Evolutionary conservation across 2,113 vertebrate species (phyloP), one percentile per base, ranked within the genome.

Genomic region (Nanorana parkeri): DNA sequence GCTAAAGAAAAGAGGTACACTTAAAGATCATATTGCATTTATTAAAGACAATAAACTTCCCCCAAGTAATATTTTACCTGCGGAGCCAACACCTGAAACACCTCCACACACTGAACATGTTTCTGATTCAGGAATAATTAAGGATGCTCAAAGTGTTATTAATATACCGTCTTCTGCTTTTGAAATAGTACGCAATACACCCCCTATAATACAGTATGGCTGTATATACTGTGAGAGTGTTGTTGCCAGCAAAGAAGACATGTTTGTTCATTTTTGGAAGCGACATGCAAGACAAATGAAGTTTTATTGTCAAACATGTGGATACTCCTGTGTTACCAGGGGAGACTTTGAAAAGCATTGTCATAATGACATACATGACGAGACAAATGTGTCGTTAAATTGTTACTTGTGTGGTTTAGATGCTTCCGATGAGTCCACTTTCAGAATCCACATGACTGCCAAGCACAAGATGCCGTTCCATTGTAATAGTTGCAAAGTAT

Each of bases 391-490:
- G 36, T 87, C 55, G 68, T 86, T 92, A 83, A 85, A 72, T 71
- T 93, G 93, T 82, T 87, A 88, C 0, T 84, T 90, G 23, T 94
- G 93, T 84, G 83, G 89, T 0, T 91, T 93, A 72, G 67, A 52
- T 23, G 83, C 86, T 54, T 65, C 75, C 28, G 87, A 66, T 47
- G 79, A 89, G 16, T 32, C 8, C 10, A 74, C 3, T 63, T 87
- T 93, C 77, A 83, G 58, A 64, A 88, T 81, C 19, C 93, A 93
- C 65, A 91, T 92, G 91, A 88, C 72, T 84, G 89, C 91, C 17
- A 76, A 73, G 1, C 93, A 93, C 81, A 84, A 80, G 13, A 71
- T 91, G 87, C 68, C 77, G 3, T 83, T 89, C 23, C 80, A 87
- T 20, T 93, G 93, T 77, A 19, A 80, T 60, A 28, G 52, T 65